Conservation (phyloP, 2,888 invertebrate species). For the Drosophila paramelanica region DNA sequence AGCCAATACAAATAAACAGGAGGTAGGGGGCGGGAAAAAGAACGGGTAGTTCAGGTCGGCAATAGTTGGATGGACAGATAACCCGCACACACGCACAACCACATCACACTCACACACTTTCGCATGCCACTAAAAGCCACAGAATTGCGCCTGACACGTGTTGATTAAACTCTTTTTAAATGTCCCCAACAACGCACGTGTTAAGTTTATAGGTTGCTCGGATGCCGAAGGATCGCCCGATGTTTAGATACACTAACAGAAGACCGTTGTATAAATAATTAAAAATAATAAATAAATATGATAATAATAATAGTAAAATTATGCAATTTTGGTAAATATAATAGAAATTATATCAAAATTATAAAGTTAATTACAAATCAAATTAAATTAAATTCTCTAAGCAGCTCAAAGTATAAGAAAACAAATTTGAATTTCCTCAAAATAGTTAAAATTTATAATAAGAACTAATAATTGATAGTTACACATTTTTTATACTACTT, state of each 20-base stretch:
- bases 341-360: no score
- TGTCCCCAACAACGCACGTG: slow-evolving; percentile 44
- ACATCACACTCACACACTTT: slow-evolving; percentile 11
- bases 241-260: slow-evolving; percentile 21
- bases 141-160: slow-evolving; percentile 43
- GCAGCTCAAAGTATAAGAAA: no score
- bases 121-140: slow-evolving; percentile 24
- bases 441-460: no score
- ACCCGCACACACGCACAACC: slow-evolving; percentile 22
- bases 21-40: slow-evolving; percentile 17
- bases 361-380: no score
- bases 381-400: no score
- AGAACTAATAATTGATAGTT: no score
- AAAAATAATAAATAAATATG: no score
- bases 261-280: no score
- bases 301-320: background rate
- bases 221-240: slow-evolving; percentile 6
- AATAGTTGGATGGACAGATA: slow-evolving; percentile 53
- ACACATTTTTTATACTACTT: no score
- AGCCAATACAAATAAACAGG: slow-evolving; percentile 76
- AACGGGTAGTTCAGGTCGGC: slow-evolving; percentile 21
- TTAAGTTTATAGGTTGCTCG: slow-evolving; percentile 27
- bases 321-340: no score
- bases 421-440: no score
- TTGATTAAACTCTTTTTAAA: slow-evolving; percentile 70